Conservation (phyloP, 92 coral and sea anemone species). For the Palythoa grandiflora region DNA sequence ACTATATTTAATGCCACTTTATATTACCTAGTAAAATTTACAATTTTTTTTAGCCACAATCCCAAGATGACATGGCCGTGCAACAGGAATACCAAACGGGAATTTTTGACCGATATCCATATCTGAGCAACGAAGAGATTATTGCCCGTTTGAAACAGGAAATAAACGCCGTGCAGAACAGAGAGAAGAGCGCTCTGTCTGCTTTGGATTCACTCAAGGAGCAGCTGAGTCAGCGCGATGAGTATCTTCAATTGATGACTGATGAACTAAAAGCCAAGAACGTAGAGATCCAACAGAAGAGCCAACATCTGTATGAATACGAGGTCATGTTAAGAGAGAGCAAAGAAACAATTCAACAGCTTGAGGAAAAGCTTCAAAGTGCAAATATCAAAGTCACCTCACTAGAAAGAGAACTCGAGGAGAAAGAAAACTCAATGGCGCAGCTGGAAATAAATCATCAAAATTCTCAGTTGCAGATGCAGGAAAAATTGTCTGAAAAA, state of each 20-base stretch:
- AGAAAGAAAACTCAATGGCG: not conserved
- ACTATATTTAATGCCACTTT: too few relatives aligned
- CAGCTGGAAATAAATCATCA: not conserved
- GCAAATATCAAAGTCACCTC: not conserved
- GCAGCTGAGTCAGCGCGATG: not conserved
- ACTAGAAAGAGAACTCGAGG: not conserved
- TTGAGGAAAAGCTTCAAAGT: not conserved
- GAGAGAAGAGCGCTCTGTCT: not conserved
- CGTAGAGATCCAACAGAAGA: not conserved
- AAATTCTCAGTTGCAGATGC: not conserved
- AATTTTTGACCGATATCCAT: not conserved
- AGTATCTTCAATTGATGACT: not conserved
- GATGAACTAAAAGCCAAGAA: constrained; percentile 4
- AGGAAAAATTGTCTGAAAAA: not conserved
- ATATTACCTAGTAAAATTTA: not conserved
- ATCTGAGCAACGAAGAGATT: not conserved
- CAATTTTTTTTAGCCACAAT: not conserved
- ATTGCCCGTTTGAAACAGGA: not conserved
- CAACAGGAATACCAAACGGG: not conserved
- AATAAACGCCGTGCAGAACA: not conserved
- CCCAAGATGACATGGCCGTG: not conserved
- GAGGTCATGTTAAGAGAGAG: not conserved
- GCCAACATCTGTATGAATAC: not conserved
- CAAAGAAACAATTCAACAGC: not conserved
- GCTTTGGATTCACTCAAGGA: not conserved